These are phyloP conservation scores for Mustela lutreola DNA, from an alignment of 2,113 vertebrate species.

Conservation along the genomic window DNA sequence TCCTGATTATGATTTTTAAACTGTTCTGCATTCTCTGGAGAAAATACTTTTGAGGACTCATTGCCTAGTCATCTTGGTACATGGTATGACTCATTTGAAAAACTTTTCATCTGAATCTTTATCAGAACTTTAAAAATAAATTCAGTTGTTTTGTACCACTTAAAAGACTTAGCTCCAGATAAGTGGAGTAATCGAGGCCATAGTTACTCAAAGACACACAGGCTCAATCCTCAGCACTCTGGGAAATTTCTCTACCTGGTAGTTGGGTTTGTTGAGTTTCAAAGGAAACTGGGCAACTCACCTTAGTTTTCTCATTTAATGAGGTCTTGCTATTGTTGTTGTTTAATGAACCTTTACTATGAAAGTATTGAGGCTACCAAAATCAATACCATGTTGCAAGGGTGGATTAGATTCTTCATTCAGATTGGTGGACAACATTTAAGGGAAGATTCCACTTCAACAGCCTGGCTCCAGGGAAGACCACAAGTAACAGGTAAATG, in stretches of 20 bases:
- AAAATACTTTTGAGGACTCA: constrained; percentile 56
- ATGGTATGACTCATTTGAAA: constrained; percentile 36
- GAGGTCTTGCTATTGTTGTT: not conserved
- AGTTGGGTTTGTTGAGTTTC: not conserved
- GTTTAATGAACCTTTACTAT: not conserved
- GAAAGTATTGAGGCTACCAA: not conserved
- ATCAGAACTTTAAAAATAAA: constrained; percentile 46
- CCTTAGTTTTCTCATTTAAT: not conserved
- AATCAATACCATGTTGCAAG: not conserved
- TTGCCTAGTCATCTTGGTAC: constrained; percentile 6
- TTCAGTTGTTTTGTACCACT: not conserved
- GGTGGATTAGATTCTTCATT: not conserved
- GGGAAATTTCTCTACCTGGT: not conserved
- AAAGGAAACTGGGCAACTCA: not conserved
- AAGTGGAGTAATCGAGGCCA: not conserved
- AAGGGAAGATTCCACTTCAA: not conserved
- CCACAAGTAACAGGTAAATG: not conserved
- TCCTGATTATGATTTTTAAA: constrained; percentile 9
- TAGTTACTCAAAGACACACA: not conserved
- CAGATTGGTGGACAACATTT: not conserved
- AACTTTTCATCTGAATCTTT: constrained; percentile 41
- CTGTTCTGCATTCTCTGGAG: not conserved
- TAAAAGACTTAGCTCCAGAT: constrained; percentile 4
- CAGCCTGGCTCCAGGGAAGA: not conserved
- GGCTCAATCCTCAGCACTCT: too few species aligned